These are phyloP conservation scores for Rana temporaria DNA, from an alignment of 2,113 vertebrate genomes.

Conservation along the genomic window DNA sequence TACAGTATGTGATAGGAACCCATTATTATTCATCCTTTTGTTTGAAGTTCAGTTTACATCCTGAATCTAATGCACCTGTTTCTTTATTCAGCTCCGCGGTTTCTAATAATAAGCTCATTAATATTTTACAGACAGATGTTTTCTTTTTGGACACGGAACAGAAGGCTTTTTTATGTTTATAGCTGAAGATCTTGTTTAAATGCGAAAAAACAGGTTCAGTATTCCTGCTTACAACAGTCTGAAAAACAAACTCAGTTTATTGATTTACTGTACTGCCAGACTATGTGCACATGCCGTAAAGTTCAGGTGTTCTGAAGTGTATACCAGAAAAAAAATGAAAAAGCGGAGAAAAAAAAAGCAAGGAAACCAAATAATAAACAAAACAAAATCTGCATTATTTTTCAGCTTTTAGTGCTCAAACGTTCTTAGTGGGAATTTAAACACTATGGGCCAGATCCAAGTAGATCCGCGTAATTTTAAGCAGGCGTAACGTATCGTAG, in stretches of 20 bases:
- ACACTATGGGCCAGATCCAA: too few relatives aligned
- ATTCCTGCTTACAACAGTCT: slow-evolving; percentile 14
- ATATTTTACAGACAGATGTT: slow-evolving; percentile 61
- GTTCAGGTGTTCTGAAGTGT: slow-evolving; percentile 7
- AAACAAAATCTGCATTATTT: too few relatives aligned
- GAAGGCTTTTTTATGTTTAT: slow-evolving; percentile 4
- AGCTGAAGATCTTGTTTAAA: slow-evolving; percentile 24
- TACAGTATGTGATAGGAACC: slow-evolving; percentile 8
- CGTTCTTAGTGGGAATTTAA: too few relatives aligned
- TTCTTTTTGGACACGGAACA: slow-evolving; percentile 49
- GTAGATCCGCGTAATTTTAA: too few relatives aligned
- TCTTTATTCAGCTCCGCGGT: slow-evolving; percentile 55
- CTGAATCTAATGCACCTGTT: slow-evolving; percentile 18
- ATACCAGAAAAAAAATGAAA: background rate
- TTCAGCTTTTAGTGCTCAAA: too few relatives aligned
- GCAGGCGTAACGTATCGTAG: too few relatives aligned
- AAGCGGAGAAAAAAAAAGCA: too few relatives aligned
- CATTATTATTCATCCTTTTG: slow-evolving; percentile 11
- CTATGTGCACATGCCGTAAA: background rate
- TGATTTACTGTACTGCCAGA: slow-evolving; percentile 13
- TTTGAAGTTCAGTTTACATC: slow-evolving; percentile 2
- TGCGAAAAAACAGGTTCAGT: slow-evolving; percentile 23
- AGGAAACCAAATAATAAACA: too few relatives aligned
- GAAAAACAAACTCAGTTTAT: slow-evolving; percentile 37
- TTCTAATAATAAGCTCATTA: slow-evolving; percentile 53